Evolutionary conservation across 2,888 invertebrate genomes (phyloP).

Genomic region (Cepaea hortensis): DNA sequence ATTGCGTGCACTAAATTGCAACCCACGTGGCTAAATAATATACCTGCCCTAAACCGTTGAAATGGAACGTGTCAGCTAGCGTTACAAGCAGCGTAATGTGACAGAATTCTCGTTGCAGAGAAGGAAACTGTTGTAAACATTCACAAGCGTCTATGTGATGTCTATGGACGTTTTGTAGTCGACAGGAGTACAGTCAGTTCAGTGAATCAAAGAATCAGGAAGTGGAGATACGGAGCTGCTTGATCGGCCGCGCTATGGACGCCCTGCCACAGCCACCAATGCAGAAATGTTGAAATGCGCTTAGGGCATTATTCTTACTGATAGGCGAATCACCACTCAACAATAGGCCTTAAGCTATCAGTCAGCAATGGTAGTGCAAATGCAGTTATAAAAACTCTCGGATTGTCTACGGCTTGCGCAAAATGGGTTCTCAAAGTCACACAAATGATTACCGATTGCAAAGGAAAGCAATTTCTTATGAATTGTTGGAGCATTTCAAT

Average conservation of each 20-base stretch:
- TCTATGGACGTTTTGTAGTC: background rate
- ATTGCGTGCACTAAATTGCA: background rate
- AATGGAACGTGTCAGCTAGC: too few relatives aligned
- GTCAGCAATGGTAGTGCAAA: background rate
- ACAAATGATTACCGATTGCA: background rate
- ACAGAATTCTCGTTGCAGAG: background rate
- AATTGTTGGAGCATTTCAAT: too few relatives aligned
- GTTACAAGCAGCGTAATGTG: background rate
- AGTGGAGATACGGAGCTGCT: too few relatives aligned
- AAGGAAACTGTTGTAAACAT: background rate
- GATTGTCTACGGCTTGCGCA: background rate
- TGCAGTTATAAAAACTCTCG: slow-evolving; percentile 9
- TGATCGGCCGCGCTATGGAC: too few relatives aligned
- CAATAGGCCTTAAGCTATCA: too few relatives aligned
- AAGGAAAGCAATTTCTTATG: too few relatives aligned
- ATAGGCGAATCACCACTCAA: too few relatives aligned
- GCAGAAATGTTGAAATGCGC: too few relatives aligned
- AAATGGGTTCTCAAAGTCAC: background rate
- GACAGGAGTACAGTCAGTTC: background rate
- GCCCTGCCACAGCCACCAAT: too few relatives aligned
- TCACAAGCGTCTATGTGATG: background rate
- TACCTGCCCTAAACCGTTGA: background rate
- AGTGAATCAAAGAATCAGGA: too few relatives aligned
- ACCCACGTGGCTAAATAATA: background rate
- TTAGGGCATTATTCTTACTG: too few relatives aligned